Evolutionary conservation across 2,888 invertebrate species (phyloP).

Genomic region (Aspidiotus rigidus): DNA sequence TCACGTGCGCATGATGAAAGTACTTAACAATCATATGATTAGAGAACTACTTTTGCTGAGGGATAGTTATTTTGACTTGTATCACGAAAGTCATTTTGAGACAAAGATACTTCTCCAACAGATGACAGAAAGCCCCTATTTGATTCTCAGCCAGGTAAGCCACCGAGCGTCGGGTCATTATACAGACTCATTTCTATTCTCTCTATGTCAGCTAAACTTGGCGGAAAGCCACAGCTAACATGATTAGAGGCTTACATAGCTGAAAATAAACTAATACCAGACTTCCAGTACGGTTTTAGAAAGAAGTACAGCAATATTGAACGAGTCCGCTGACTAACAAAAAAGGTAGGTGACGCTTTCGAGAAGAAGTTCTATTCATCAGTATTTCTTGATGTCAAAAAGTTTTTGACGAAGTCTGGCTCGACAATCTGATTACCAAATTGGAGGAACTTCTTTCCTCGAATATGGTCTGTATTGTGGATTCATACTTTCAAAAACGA

Average conservation of each 20-base stretch:
- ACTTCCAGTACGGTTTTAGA: not conserved
- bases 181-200: not conserved
- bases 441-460: not conserved
- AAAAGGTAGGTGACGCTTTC: not conserved
- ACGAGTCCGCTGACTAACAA: not conserved
- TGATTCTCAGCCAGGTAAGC: not conserved
- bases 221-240: not conserved
- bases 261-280: not conserved
- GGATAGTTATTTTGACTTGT: too few species aligned
- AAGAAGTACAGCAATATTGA: not conserved
- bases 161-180: not conserved
- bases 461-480: not conserved
- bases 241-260: not conserved
- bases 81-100: too few species aligned
- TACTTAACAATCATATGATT: too few species aligned
- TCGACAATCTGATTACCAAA: not conserved
- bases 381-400: not conserved
- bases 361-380: not conserved
- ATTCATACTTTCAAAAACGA: too few species aligned
- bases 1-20: too few species aligned
- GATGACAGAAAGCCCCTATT: too few species aligned
- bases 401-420: not conserved
- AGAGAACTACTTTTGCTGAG: too few species aligned
- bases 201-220: not conserved
- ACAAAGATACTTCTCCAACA: too few species aligned